Evolutionary conservation across 1,140 invertebrate genomes (phyloP), one percentile per base, ranked within the genome.

Genomic region (Ceratina calcarata): DNA sequence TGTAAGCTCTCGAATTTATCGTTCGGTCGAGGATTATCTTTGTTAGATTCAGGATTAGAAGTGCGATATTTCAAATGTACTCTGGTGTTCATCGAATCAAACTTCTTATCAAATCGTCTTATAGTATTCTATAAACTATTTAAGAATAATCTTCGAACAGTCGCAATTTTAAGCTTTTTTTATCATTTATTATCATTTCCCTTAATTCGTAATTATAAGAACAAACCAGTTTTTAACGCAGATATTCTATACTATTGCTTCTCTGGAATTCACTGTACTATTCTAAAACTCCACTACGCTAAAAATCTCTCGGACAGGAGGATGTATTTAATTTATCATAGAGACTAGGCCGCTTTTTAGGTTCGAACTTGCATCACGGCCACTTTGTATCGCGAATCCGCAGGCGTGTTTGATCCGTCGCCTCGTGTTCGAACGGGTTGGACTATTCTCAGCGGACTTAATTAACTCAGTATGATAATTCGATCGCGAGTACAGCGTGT

Each of bases 401-500:
- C 65, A 69, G 66, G 27, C 62, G 24, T 32, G 20, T 67, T 8
- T 53, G 20, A 24, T 32, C 20, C 60, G 83, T 65, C 69, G 53
- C 74, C 82, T 65, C 37, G 37, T 6, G 37, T 45, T 45, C 37
- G 37, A 45, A 3, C 37, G 37, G 6, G 37, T 45, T 10, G 37
- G 83, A 84, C 86, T 90, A 89, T 89, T 90, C 88, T 80, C 81
- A 81, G 86, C 79, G 0, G 15, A 84, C 86, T 87, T 86, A 91
- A 91, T 90, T 87, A 89, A 88, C 86, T 81, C 27, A 79, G 80
- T 84, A 86, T 85, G 86, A 88, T 89, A 85, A 86, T 69, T 81
- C 85, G 88, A 90, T 89, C 86, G 74, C 69, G 68, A 45, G 64
- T 16, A 45, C 45, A 16, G 20, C 45, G 16, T n/a, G 16, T 53